Conservation (phyloP, 2,797 vertebrate genomes). For the Enteromius afrohamiltoni region DNA sequence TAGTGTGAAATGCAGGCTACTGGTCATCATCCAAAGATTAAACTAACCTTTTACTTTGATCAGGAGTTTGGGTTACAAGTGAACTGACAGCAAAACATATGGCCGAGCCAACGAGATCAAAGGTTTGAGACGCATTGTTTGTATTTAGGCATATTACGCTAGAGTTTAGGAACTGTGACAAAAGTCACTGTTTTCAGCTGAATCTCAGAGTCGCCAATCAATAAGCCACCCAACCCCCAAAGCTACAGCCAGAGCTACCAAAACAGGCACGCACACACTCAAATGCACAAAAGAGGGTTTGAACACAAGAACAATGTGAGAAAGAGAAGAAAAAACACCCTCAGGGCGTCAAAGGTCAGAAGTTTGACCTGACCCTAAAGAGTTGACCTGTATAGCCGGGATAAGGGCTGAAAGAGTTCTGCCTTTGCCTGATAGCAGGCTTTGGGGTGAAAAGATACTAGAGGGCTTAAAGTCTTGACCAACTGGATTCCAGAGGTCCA, state of each 20-base stretch:
- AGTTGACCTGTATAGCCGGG: constrained; percentile 72
- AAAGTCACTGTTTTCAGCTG: constrained; percentile 39
- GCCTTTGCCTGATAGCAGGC: constrained; percentile 72
- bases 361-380: constrained; percentile 75
- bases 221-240: constrained; percentile 45
- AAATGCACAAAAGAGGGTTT: constrained; percentile 53
- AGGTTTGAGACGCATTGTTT: constrained; percentile 12
- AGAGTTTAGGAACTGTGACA: constrained; percentile 37
- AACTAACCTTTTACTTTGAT: constrained; percentile 44
- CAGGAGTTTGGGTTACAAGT: constrained; percentile 26
- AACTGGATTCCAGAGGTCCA: constrained; percentile 59
- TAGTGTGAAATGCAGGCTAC: constrained; percentile 26
- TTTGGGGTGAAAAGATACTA: constrained; percentile 61
- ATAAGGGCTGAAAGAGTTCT: constrained; percentile 80
- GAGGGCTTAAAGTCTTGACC: constrained; percentile 58
- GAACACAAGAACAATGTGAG: constrained; percentile 57
- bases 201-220: constrained; percentile 34
- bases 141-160: constrained; percentile 25
- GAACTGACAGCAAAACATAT: constrained; percentile 36
- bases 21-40: constrained; percentile 29
- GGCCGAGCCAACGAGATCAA: constrained; percentile 35
- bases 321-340: constrained; percentile 57
- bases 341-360: constrained; percentile 68
- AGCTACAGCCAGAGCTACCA: constrained; percentile 22
- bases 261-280: constrained; percentile 51